Percentiles rank a stretch among this genome's conserved stretches.
Evolutionary conservation across 2,113 vertebrate species (phyloP).

Genomic region (Scolopax mira): DNA sequence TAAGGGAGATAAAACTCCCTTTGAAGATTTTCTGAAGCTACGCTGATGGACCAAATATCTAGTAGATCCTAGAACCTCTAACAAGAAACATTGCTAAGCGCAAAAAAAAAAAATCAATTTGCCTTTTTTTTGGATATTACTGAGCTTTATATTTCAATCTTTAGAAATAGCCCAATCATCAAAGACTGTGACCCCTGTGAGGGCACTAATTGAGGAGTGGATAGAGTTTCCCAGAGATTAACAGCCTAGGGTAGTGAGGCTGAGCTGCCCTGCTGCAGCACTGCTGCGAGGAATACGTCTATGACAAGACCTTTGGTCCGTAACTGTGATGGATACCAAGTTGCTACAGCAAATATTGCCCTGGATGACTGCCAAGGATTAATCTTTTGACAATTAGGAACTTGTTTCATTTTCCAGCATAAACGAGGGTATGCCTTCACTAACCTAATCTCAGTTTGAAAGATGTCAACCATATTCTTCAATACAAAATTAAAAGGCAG

Average conservation of each 20-base stretch:
- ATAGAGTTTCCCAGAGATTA: constrained; percentile 13
- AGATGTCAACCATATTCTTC: constrained; percentile 48
- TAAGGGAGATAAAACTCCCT: not conserved
- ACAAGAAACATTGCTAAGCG: not conserved
- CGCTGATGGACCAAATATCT: not conserved
- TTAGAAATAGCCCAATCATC: constrained; percentile 21
- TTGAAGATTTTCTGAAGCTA: not conserved
- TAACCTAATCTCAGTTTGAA: constrained; percentile 51
- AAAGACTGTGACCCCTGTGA: not conserved
- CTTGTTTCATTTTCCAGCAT: constrained; percentile 40
- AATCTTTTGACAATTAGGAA: constrained; percentile 65
- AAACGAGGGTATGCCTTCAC: not conserved
- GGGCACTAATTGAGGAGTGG: constrained; percentile 25
- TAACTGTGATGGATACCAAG: constrained; percentile 55
- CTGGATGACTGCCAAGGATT: constrained; percentile 59
- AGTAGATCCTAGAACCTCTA: not conserved
- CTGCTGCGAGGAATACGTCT: constrained; percentile 1
- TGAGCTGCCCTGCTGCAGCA: not conserved
- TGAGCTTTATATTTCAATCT: not conserved
- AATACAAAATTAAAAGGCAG: constrained; percentile 22
- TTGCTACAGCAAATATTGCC: constrained; percentile 64
- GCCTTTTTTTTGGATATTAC: not conserved
- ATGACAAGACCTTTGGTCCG: constrained; percentile 37
- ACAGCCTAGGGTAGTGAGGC: not conserved
- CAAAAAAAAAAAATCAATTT: not conserved